phyloP scores from a whole-genome alignment of 64 coral and sea anemone species.

The Montipora efflorescens region DNA sequence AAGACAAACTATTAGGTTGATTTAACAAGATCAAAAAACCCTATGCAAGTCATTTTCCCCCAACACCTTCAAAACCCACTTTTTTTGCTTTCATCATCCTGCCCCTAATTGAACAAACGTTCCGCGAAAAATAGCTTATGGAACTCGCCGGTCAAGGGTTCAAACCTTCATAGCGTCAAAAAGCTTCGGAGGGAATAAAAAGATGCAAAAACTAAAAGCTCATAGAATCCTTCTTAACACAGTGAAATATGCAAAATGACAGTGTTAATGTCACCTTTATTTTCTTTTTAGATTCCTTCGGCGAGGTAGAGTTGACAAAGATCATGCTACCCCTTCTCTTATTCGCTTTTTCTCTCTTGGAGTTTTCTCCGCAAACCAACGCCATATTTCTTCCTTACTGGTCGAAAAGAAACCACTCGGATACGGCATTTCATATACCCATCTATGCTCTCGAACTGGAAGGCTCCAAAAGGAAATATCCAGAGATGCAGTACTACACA shows the following conservation, averaged over 20 bases:
- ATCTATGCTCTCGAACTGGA: background rate
- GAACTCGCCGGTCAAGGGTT: too few species aligned
- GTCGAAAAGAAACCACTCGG: constrained; percentile 59
- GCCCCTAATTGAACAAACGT: too few species aligned
- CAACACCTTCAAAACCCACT: too few species aligned
- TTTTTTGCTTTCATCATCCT: too few species aligned
- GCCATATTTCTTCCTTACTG: constrained; percentile 72
- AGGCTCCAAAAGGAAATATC: background rate
- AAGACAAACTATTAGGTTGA: too few species aligned
- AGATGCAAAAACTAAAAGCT: too few species aligned
- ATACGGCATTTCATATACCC: constrained; percentile 48
- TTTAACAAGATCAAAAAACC: too few species aligned
- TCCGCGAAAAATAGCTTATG: too few species aligned
- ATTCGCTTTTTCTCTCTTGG: background rate
- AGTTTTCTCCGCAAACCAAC: background rate
- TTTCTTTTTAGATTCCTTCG: background rate
- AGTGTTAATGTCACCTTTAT: background rate
- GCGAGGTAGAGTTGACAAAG: background rate
- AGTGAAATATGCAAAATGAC: background rate
- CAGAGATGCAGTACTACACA: background rate
- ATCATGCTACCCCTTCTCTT: background rate
- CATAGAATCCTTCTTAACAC: background rate
- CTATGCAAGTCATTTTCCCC: too few species aligned
- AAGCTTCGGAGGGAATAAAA: too few species aligned
- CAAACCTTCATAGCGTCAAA: too few species aligned